These are phyloP conservation scores for Anastrepha ludens DNA, from an alignment of 1,140 invertebrate genomes.

Conservation along the genomic window DNA sequence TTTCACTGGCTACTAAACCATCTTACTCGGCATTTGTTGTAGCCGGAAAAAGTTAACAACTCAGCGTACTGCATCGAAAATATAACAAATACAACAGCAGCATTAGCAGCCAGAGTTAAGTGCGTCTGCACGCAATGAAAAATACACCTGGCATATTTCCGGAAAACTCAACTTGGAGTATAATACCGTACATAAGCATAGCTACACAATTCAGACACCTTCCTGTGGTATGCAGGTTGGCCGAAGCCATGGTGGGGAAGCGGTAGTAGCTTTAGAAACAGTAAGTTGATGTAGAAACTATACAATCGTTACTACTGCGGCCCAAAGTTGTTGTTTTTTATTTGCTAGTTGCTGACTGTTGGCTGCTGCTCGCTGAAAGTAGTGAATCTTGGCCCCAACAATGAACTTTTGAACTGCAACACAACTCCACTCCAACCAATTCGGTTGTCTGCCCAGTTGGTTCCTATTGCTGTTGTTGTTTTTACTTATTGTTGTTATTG, in stretches of 20 bases:
- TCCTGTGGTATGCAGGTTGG: background rate
- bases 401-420: conserved; percentile 42
- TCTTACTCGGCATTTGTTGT: background rate
- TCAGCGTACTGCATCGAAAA: conserved; percentile 13
- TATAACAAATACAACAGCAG: background rate
- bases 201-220: conserved; percentile 28
- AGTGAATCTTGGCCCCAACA: conserved; percentile 29
- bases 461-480: background rate
- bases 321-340: background rate
- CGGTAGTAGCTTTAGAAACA: background rate
- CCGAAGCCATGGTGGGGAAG: too few species aligned
- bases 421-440: conserved; percentile 25
- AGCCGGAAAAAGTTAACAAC: conserved; percentile 51
- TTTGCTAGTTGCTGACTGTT: background rate
- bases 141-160: conserved; percentile 52
- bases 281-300: background rate
- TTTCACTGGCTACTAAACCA: conserved; percentile 20
- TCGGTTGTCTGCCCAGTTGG: background rate
- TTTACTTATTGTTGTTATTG: background rate
- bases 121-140: conserved; percentile 52
- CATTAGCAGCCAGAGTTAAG: conserved; percentile 29
- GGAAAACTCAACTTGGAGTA: conserved; percentile 31
- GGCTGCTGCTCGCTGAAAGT: background rate
- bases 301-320: background rate
- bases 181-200: background rate